Evolutionary conservation across 2,888 invertebrate genomes (phyloP), one percentile per base, ranked within the genome.

Genomic region (Hyalella azteca): DNA sequence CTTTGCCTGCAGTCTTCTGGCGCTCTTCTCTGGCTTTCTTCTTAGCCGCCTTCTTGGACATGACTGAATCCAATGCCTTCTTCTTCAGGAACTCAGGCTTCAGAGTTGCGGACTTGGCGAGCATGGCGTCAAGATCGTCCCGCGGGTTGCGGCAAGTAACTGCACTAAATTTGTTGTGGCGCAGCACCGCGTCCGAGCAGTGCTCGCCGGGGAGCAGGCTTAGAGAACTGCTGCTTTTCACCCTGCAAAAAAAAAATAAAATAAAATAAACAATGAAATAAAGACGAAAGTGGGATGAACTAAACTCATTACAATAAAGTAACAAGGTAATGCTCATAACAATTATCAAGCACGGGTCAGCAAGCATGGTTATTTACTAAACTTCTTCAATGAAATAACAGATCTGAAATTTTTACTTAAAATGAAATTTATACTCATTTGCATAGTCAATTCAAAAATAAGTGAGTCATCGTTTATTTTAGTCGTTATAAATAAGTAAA

Each of bases 1-100:
- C 91, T 0, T 91, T 91, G 1, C 97, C 97, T 87, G 94, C 95
- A 0, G 94, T 94, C 88, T 93, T 81, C 39, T 26, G 66, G 39
- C 77, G 78, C 73, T 82, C 81, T n/a, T 39, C 73, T 59, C 78
- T 82, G 11, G 78, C 79, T 50, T 79, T 78, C 60, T 80, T 78
- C 45, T 80, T 81, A 40, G 41, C 29, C 11, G 26, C 59, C 29
- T 13, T 78, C 15, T 59, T 78, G n/a, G 78, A 39, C n/a, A 77
- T 45, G 50, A 76, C 77, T 13, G 83, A 79, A 41, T 45, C 60
- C 7, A 83, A 32, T 40, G 32, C 26, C 15, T 66, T 83, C 77
- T 83, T 29, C 73, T 81, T 54, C 75, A 83, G 50, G 77, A 83
- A 81, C 66, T 81, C 83, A 39, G 83, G 83, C 40, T 83, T 50